Percentiles rank a stretch among this genome's conserved stretches.
These are phyloP conservation scores for Sesia bembeciformis DNA, from an alignment of 2,888 invertebrate species.

Conservation along the genomic window DNA sequence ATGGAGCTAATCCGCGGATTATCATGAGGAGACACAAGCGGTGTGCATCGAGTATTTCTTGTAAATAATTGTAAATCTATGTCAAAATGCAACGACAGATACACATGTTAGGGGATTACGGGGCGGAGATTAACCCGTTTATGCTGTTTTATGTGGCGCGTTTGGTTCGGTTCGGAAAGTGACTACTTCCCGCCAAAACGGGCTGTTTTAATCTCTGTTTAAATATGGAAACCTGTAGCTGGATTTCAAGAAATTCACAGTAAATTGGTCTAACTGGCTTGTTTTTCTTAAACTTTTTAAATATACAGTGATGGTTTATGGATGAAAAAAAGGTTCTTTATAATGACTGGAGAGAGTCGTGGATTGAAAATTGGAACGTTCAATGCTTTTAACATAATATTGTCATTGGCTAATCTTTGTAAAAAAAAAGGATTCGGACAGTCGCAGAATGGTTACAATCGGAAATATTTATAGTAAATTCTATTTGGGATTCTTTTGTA, in stretches of 20 bases:
- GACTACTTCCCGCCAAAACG: slow-evolving; percentile 59
- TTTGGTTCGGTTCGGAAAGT: slow-evolving; percentile 34
- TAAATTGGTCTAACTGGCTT: slow-evolving; percentile 38
- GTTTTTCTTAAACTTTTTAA: too few relatives aligned
- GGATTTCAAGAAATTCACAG: slow-evolving; percentile 38
- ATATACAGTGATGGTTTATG: background rate
- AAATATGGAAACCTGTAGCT: slow-evolving; percentile 47
- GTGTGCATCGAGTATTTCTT: slow-evolving; percentile 45
- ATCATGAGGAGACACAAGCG: slow-evolving; percentile 57
- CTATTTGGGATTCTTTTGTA: slow-evolving; percentile 36
- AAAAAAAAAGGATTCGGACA: slow-evolving; percentile 27
- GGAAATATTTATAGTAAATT: slow-evolving; percentile 49
- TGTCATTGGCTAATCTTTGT: slow-evolving; percentile 26
- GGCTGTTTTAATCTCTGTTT: slow-evolving; percentile 47
- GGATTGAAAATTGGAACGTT: slow-evolving; percentile 1
- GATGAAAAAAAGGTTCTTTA: background rate
- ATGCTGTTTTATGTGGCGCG: slow-evolving; percentile 51
- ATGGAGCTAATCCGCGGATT: slow-evolving; percentile 57
- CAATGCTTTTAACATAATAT: slow-evolving; percentile 23
- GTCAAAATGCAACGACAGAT: slow-evolving; percentile 69
- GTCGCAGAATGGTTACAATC: slow-evolving; percentile 31
- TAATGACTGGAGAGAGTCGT: background rate
- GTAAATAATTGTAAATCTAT: slow-evolving; percentile 75
- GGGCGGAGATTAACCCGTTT: slow-evolving; percentile 62
- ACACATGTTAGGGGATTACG: slow-evolving; percentile 70